Conservation (phyloP, 2,113 vertebrate species). For the Sitta europaea region DNA sequence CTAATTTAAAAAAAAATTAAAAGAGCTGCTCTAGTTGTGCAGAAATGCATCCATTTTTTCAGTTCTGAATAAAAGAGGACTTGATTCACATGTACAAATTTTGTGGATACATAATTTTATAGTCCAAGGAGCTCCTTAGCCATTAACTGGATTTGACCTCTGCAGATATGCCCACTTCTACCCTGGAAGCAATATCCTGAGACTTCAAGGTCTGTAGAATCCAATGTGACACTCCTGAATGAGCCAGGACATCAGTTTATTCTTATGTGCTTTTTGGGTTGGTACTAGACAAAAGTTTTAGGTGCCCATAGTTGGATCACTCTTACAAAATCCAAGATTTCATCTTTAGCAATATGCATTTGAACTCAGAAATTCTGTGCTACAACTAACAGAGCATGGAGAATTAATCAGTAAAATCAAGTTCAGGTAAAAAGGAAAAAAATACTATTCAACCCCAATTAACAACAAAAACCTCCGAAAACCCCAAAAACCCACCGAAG, state of each 20-base stretch:
- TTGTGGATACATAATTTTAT: not conserved
- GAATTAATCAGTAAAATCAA: not conserved
- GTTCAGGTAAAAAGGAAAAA: not conserved
- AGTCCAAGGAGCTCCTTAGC: not conserved
- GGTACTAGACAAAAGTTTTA: not conserved
- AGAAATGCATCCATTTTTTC: not conserved
- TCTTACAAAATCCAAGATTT: not conserved
- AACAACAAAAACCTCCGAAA: not conserved
- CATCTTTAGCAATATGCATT: not conserved
- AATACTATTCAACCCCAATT: accelerated
- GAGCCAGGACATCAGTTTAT: not conserved
- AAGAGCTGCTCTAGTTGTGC: not conserved
- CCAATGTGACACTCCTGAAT: accelerated
- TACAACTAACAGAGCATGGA: not conserved
- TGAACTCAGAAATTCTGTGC: not conserved
- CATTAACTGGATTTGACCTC: not conserved
- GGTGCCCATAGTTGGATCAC: not conserved
- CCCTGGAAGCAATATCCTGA: not conserved
- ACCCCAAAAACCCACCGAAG: accelerated
- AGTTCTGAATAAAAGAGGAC: not conserved
- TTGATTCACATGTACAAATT: not conserved
- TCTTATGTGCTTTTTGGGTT: not conserved
- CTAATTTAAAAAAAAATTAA: not conserved
- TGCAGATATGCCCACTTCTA: not conserved
- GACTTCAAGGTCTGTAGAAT: not conserved